Evolutionary conservation across 2,888 invertebrate genomes (phyloP).

Genomic region (Tolmerus cingulatus): DNA sequence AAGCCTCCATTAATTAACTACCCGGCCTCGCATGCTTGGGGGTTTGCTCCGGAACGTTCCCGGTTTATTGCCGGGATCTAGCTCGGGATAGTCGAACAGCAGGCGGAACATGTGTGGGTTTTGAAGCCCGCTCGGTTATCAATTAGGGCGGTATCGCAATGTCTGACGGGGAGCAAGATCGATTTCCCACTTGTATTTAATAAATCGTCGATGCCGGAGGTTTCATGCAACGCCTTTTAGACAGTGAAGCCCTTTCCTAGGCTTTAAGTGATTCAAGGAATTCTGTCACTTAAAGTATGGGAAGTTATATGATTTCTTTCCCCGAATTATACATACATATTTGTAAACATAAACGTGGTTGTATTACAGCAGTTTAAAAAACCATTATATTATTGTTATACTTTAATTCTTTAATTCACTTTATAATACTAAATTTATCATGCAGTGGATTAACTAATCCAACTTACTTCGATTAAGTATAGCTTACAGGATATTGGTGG

Average conservation of each 20-base stretch:
- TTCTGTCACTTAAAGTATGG: neutral
- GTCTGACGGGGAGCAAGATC: neutral
- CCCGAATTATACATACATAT: too few species aligned
- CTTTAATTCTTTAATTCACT: too few species aligned
- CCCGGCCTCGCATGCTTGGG: neutral
- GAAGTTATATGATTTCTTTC: too few species aligned
- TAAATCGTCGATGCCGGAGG: neutral
- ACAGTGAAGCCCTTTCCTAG: neutral
- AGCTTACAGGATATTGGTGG: too few species aligned
- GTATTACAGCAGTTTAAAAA: too few species aligned
- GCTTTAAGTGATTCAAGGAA: neutral
- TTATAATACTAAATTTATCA: too few species aligned
- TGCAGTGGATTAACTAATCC: too few species aligned
- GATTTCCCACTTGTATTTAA: neutral
- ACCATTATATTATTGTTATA: too few species aligned
- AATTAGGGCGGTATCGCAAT: neutral
- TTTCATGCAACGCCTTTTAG: neutral
- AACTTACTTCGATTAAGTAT: too few species aligned
- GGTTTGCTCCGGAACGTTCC: neutral
- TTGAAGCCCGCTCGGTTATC: neutral
- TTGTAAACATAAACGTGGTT: too few species aligned
- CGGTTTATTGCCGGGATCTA: neutral
- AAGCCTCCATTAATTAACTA: conserved; percentile 39
- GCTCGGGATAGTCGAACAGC: neutral
- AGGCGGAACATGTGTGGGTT: neutral